Base-by-base conservation (phyloP, 92 coral and sea anemone species). In the Epizoanthus stellaris region DNA sequence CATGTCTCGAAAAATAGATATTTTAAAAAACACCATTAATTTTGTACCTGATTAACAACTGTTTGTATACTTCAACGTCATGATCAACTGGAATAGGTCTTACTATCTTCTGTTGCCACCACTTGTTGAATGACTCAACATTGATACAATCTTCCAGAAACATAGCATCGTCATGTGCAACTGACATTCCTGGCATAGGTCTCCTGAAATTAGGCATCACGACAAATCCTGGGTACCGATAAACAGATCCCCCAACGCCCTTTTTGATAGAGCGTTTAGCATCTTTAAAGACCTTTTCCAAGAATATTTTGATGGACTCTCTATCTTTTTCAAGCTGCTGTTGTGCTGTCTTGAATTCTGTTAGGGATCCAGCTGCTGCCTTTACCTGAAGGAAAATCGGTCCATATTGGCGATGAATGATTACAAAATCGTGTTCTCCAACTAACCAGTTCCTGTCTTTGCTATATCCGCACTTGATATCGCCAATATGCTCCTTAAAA, bases 391-490 rank as follows among this genome's bases (percentile, higher is more conserved):
- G 17, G 43, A 88, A 83, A 5, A 88, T 42, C 43, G 47, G 38
- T 8, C 93, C 93, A 77, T 25, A 81, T 0, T 14, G 39, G 17
- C 70, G 80, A 47, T 91, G 93, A 16, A 91, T 77, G 9, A 90
- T 59, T 4, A 90, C 91, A 87, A 90, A 87, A 64, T 90, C 93
- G 21, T 66, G 69, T 64, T 90, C 93, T 56, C 93, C 93, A 3
- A 25, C 73, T 2, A 87, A 38, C 91, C 89, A 82, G 19, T 60
- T 59, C 30, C 3, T 42, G 54, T 0, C 30, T 63, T 63, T 16
- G 12, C 12, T 63, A 14, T 34, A 36, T 0, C 73, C 73, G 3
- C 17, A 0, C 47, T 67, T 67, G 19, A 36, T 12, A 0, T 40
- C 38, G 8, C 3, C 9, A 67, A 67, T 38, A 9, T 36, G 73